Evolutionary conservation across 2,797 vertebrate species (phyloP).

Genomic region (Rallus crepitans): DNA sequence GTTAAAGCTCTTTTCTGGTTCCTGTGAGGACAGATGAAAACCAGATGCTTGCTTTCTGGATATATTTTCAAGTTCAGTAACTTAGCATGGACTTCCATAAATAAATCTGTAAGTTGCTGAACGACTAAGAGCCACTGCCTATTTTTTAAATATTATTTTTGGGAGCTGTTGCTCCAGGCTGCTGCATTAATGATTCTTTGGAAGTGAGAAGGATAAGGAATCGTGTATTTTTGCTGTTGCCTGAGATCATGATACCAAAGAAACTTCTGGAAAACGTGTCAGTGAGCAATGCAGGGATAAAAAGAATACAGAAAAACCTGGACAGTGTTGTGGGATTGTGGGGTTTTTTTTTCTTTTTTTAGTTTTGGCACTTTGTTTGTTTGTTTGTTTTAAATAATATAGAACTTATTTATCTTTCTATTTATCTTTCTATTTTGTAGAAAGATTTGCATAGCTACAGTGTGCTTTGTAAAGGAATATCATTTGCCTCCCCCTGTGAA

Average conservation of each 20-base stretch:
- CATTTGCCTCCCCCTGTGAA: background rate
- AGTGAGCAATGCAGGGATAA: background rate
- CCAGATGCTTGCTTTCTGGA: conserved; percentile 70
- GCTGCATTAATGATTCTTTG: background rate
- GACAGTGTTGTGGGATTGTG: background rate
- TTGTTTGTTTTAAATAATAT: background rate
- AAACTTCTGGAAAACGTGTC: background rate
- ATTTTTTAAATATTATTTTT: conserved; percentile 52
- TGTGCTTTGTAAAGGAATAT: background rate
- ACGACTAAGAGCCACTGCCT: conserved; percentile 22
- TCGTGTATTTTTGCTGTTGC: background rate
- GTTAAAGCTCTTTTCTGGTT: conserved; percentile 30
- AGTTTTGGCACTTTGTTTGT: no score
- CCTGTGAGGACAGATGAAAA: conserved; percentile 71
- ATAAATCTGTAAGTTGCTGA: conserved; percentile 59
- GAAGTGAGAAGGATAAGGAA: background rate
- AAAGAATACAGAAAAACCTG: background rate
- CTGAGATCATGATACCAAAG: background rate
- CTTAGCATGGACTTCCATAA: conserved; percentile 48
- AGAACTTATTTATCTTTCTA: background rate
- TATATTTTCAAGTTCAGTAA: conserved; percentile 54
- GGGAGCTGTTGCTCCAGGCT: background rate
- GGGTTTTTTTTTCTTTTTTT: background rate
- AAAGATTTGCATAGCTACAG: background rate
- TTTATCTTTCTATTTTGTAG: background rate